Evolutionary conservation across 1,140 invertebrate species (phyloP).

Genomic region (Oryctes rhinoceros): DNA sequence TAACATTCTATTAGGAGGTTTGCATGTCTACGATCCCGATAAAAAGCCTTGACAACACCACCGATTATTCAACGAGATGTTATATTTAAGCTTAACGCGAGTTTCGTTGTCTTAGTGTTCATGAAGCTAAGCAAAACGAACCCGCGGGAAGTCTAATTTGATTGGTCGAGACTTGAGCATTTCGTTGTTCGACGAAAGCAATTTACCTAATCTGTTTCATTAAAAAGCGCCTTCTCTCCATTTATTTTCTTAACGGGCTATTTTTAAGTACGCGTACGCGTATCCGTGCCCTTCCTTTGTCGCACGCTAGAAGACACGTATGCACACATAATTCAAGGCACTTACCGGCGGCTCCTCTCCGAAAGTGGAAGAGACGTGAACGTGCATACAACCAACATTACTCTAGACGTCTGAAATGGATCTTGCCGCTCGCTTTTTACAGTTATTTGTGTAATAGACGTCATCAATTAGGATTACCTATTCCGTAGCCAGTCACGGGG

Average conservation of each 20-base stretch:
- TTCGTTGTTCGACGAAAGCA: not conserved
- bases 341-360: not conserved
- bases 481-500: not conserved
- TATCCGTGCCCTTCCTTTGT: not conserved
- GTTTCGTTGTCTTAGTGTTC: too few relatives aligned
- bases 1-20: too few relatives aligned
- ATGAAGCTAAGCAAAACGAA: too few relatives aligned
- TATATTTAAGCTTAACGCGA: too few relatives aligned
- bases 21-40: too few relatives aligned
- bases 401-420: conserved; percentile 3
- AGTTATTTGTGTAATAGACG: conserved; percentile 5
- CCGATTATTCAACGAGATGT: too few relatives aligned
- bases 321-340: not conserved
- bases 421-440: not conserved
- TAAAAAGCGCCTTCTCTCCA: not conserved
- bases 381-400: not conserved
- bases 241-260: not conserved
- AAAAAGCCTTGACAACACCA: too few relatives aligned
- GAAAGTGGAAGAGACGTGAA: not conserved
- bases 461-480: conserved; percentile 18
- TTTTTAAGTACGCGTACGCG: not conserved
- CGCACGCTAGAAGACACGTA: not conserved
- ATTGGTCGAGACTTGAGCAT: not conserved
- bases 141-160: too few relatives aligned
- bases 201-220: not conserved